Conservation (phyloP, 2,797 vertebrate species). For the Buphagus erythrorhynchus region DNA sequence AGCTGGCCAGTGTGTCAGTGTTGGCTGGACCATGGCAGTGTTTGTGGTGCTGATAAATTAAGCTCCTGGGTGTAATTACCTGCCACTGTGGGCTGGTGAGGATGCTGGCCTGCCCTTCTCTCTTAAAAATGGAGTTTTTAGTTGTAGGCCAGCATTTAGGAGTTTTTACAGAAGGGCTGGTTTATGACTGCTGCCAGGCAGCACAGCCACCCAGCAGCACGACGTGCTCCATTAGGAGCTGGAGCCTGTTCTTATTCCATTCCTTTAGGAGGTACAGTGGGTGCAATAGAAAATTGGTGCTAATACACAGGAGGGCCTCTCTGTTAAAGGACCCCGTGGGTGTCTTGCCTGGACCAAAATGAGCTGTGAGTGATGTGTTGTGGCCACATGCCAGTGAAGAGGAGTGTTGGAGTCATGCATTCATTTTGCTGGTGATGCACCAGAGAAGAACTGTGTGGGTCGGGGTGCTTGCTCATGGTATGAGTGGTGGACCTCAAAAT, state of each 20-base stretch:
- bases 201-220: neutral
- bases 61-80: neutral
- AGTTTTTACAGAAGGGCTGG: neutral
- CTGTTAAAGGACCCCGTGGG: neutral
- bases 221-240: accelerated
- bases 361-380: neutral
- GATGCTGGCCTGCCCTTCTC: neutral
- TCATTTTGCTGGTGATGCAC: neutral
- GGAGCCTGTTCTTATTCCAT: neutral
- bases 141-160: neutral
- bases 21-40: neutral
- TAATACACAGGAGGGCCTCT: neutral
- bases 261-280: neutral
- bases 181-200: neutral
- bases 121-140: neutral
- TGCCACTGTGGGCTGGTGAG: neutral
- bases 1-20: neutral
- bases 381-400: neutral
- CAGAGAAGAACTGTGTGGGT: neutral
- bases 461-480: neutral
- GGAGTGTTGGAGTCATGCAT: neutral
- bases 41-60: neutral
- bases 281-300: constrained; percentile 10
- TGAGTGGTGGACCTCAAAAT: neutral
- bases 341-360: constrained; percentile 18